phyloP scores from a whole-genome alignment of 2,113 vertebrate species.

The Leucosticte australis region DNA sequence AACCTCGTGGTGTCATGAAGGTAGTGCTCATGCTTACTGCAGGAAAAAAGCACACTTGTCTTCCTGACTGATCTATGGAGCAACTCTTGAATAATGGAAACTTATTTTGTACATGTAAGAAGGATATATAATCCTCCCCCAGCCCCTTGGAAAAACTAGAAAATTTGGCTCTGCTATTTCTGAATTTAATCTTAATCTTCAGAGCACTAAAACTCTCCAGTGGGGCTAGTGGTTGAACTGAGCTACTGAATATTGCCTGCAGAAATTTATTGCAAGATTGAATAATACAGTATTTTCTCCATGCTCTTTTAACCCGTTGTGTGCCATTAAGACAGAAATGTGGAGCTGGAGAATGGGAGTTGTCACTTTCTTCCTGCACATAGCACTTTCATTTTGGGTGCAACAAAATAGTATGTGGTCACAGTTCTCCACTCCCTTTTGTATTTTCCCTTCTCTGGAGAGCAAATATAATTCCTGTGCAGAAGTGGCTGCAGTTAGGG shows the following conservation, averaged over 20 bases:
- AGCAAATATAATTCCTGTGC: neutral
- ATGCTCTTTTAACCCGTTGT: neutral
- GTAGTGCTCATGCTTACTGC: conserved; percentile 12
- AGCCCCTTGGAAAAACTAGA: conserved; percentile 42
- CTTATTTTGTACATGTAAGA: conserved; percentile 39
- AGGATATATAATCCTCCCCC: conserved; percentile 9
- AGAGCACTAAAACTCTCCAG: conserved; percentile 50
- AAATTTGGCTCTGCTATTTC: conserved; percentile 56
- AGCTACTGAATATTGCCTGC: conserved; percentile 49
- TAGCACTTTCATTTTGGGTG: neutral
- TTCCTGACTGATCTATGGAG: conserved; percentile 62
- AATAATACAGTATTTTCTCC: conserved; percentile 25
- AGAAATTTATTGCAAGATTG: conserved; percentile 38
- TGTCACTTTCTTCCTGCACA: neutral
- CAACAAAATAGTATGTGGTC: neutral
- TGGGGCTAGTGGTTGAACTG: conserved; percentile 37
- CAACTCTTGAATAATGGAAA: conserved; percentile 60
- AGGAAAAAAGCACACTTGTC: conserved; percentile 55
- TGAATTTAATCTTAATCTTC: conserved; percentile 57
- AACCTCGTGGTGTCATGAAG: conserved; percentile 37
- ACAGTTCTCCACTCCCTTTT: neutral
- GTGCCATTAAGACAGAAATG: neutral
- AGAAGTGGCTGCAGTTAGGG: neutral
- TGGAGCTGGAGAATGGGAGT: neutral
- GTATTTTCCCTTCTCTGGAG: neutral